These are phyloP conservation scores for Aleiodes sp. DNA, from an alignment of 1,140 invertebrate genomes.

Conservation along the genomic window DNA sequence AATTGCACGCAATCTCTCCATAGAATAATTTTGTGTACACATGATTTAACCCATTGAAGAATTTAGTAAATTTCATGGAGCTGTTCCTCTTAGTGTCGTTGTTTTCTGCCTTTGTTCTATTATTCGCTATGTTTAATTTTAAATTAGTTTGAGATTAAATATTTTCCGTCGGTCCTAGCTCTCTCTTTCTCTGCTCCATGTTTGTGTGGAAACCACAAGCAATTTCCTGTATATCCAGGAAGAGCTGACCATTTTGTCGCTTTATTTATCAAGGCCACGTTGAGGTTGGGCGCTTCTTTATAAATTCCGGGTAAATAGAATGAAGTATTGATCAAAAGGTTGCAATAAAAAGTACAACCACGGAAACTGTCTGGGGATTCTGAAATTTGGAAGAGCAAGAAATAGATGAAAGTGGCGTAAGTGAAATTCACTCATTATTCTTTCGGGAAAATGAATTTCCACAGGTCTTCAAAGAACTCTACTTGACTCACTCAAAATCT, in stretches of 20 bases:
- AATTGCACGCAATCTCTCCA: too few relatives aligned
- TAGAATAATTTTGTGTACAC: too few relatives aligned
- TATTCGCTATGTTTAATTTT: not conserved
- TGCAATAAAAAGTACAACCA: not conserved
- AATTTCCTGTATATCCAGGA: not conserved
- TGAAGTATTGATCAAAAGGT: not conserved
- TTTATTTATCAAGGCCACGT: slow-evolving; percentile 1
- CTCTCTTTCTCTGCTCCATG: not conserved
- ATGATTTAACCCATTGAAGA: not conserved
- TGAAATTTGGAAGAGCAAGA: not conserved
- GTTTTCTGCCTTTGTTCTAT: not conserved
- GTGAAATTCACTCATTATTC: too few relatives aligned
- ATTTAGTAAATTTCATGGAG: not conserved
- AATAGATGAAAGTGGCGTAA: not conserved
- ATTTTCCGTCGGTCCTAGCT: not conserved
- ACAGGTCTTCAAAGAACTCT: too few relatives aligned
- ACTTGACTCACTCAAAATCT: too few relatives aligned
- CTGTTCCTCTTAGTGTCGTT: not conserved
- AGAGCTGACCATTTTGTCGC: not conserved
- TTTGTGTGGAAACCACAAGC: not conserved
- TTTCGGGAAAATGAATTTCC: too few relatives aligned
- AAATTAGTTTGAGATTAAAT: slow-evolving; percentile 8
- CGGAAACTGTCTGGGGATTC: not conserved
- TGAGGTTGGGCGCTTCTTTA: slow-evolving; percentile 1
- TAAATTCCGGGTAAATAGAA: not conserved